phyloP scores from a whole-genome alignment of 1,140 invertebrate species.

The Drosophila truncata region DNA sequence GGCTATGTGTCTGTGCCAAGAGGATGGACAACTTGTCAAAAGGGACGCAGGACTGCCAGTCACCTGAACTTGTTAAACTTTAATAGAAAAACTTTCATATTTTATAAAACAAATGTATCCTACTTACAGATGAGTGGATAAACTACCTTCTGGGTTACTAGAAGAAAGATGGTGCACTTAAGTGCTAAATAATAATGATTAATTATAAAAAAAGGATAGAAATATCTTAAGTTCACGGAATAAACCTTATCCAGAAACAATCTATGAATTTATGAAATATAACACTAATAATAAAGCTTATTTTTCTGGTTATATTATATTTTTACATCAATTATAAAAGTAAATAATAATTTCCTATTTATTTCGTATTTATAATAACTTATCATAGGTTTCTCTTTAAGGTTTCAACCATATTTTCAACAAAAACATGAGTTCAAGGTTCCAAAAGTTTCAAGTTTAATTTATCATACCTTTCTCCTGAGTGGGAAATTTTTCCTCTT shows the following conservation, averaged over 20 bases:
- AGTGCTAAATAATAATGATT: not conserved
- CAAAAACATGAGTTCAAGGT: not conserved
- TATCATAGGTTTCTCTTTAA: not conserved
- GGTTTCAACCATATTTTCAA: not conserved
- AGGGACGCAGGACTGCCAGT: conserved; percentile 3
- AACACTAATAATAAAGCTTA: too few species aligned
- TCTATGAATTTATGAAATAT: not conserved
- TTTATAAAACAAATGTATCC: conserved; percentile 5
- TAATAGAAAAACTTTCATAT: conserved; percentile 29
- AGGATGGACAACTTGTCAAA: conserved; percentile 33
- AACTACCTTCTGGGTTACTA: not conserved
- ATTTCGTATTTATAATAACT: too few species aligned
- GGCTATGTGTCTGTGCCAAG: conserved; percentile 9
- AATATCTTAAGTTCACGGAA: too few species aligned
- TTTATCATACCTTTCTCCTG: not conserved
- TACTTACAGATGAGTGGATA: not conserved
- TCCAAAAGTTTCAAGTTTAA: not conserved
- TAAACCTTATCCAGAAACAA: too few species aligned
- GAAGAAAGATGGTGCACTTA: not conserved
- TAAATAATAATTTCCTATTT: not conserved
- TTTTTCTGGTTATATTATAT: too few species aligned
- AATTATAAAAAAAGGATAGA: too few species aligned
- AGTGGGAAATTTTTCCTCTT: not conserved
- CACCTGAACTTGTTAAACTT: conserved; percentile 22
- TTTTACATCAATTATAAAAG: too few species aligned